A percentile compares a stretch with the other conserved stretches of the same genome.
These are phyloP conservation scores for Hymenochirus boettgeri DNA, from an alignment of 2,113 vertebrate genomes.

Conservation along the genomic window DNA sequence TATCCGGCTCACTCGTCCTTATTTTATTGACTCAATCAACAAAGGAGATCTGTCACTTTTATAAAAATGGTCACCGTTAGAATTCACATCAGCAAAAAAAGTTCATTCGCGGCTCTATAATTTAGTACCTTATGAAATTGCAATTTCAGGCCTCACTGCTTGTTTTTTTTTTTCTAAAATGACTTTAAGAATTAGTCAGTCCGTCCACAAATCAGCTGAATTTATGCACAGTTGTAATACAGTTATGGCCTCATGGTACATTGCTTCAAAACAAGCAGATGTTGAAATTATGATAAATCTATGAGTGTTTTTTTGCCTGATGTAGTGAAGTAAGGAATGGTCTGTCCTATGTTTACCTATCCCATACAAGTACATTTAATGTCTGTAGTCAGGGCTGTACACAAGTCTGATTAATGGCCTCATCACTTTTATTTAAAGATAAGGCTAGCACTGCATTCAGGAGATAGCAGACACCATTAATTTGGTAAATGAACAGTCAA, in stretches of 20 bases:
- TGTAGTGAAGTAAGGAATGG: conserved; percentile 83
- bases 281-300: conserved; percentile 99
- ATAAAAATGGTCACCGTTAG: conserved; percentile 86
- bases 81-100: conserved; percentile 92
- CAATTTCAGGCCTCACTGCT: conserved; percentile 99
- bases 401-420: conserved; percentile 99
- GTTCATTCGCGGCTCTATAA: conserved; percentile 97
- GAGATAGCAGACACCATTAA: conserved; percentile 99
- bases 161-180: conserved; percentile 99
- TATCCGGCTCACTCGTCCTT: conserved; percentile 87
- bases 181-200: conserved; percentile 99
- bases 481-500: conserved; percentile 98
- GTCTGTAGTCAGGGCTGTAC: conserved; percentile 97
- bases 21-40: conserved; percentile 98
- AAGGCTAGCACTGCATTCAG: conserved; percentile 98
- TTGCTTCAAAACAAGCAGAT: conserved; percentile 99
- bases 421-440: conserved; percentile 99
- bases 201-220: conserved; percentile 99
- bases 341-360: conserved; percentile 98
- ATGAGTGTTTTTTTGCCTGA: conserved; percentile 89
- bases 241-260: conserved; percentile 99
- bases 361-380: conserved; percentile 99
- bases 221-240: conserved; percentile 99
- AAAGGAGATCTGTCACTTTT: conserved; percentile 77
- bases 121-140: conserved; percentile 99